These are phyloP conservation scores for Acanthochromis polyacanthus DNA, from an alignment of 2,113 vertebrate genomes.

Conservation along the genomic window DNA sequence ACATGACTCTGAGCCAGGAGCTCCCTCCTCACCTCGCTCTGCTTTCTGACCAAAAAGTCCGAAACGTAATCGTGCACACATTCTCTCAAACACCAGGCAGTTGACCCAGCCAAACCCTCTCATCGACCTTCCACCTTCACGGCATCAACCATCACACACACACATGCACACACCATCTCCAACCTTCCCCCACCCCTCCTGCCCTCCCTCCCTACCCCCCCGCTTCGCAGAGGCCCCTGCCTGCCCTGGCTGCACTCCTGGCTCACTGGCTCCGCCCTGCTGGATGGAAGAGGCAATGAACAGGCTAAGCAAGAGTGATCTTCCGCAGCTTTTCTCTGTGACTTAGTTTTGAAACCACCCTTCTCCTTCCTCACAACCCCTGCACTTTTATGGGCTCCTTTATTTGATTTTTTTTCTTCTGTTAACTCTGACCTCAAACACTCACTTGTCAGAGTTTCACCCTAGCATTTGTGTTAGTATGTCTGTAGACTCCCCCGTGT, in stretches of 20 bases:
- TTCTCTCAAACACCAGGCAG: conserved; percentile 14
- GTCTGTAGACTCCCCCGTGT: conserved; percentile 61
- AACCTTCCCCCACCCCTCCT: conserved; percentile 15
- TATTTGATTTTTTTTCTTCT: conserved; percentile 47
- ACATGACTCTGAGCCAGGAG: conserved; percentile 66
- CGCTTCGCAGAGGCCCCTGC: conserved; percentile 80
- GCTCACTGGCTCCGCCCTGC: conserved; percentile 82
- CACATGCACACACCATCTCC: conserved; percentile 35
- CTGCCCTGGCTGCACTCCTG: conserved; percentile 82
- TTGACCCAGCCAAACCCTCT: conserved; percentile 27
- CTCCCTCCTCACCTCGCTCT: conserved; percentile 25
- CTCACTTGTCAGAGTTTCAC: conserved; percentile 60
- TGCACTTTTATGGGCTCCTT: conserved; percentile 49
- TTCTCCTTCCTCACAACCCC: conserved; percentile 55
- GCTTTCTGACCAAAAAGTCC: conserved; percentile 17
- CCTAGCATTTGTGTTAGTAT: conserved; percentile 48
- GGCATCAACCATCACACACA: conserved; percentile 51
- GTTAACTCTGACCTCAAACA: conserved; percentile 78
- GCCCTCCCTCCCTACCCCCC: conserved; percentile 11
- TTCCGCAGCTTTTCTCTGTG: conserved; percentile 69
- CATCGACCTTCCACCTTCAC: conserved; percentile 20
- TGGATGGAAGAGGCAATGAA: conserved; percentile 86
- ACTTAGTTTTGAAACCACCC: conserved; percentile 56
- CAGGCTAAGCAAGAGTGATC: conserved; percentile 83
- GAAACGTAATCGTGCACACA: conserved; percentile 13